phyloP scores from a whole-genome alignment of 2,888 invertebrate species.

The Dynastes tityus region DNA sequence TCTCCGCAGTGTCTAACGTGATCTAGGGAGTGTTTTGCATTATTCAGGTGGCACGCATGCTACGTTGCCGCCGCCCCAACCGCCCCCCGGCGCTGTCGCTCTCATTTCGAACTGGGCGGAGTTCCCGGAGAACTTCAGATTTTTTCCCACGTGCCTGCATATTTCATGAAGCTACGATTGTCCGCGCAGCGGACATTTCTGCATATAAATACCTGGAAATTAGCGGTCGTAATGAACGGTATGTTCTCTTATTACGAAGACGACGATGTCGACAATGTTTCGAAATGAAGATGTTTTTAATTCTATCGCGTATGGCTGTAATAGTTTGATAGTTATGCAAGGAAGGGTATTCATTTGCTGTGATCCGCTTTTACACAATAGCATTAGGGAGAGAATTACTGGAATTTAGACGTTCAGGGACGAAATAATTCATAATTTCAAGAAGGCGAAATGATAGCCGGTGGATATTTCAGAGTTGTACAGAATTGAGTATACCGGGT shows the following conservation, averaged over 20 bases:
- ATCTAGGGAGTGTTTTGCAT: constrained; percentile 55
- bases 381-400: too few species aligned
- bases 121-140: constrained; percentile 55
- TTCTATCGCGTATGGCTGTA: not conserved
- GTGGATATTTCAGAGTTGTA: too few species aligned
- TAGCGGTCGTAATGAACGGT: constrained; percentile 22
- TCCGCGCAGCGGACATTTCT: constrained; percentile 30
- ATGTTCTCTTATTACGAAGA: not conserved
- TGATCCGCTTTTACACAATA: not conserved
- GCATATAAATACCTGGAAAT: constrained; percentile 44
- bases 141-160: constrained; percentile 55
- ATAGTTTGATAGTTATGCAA: constrained; percentile 6
- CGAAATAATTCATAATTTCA: too few species aligned
- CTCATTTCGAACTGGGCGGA: constrained; percentile 57
- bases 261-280: not conserved
- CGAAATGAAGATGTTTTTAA: constrained; percentile 34
- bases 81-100: constrained; percentile 51
- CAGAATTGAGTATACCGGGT: too few species aligned
- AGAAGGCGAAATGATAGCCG: too few species aligned
- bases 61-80: constrained; percentile 34
- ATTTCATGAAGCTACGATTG: constrained; percentile 52
- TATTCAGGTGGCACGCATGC: constrained; percentile 59
- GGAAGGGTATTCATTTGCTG: not conserved
- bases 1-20: constrained; percentile 51
- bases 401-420: too few species aligned